Conservation (phyloP, 1,140 invertebrate species). For the Subanguina moxae region DNA sequence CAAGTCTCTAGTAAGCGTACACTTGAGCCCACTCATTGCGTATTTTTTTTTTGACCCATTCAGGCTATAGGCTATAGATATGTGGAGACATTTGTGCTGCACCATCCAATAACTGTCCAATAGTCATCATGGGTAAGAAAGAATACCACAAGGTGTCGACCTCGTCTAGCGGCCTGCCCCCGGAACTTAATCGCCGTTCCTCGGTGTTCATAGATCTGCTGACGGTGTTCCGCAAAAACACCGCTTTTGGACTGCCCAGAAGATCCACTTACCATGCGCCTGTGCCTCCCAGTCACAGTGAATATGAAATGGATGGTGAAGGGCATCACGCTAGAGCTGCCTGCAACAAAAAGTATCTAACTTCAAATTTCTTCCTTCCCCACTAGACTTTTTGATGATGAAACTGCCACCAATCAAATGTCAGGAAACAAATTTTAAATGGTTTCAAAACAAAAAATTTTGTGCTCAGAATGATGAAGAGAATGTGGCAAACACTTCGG, state of each 20-base stretch:
- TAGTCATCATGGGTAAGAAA: not conserved
- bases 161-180: not conserved
- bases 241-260: slow-evolving; percentile 20
- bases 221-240: slow-evolving; percentile 58
- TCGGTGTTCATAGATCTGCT: slow-evolving; percentile 54
- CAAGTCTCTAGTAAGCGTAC: too few relatives aligned
- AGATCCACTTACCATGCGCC: slow-evolving; percentile 29
- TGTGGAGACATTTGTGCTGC: not conserved
- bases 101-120: not conserved
- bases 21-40: not conserved
- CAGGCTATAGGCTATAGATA: not conserved
- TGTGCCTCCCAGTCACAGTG: not conserved
- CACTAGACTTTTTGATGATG: too few relatives aligned
- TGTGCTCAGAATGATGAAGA: too few relatives aligned
- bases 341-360: too few relatives aligned
- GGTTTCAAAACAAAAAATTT: too few relatives aligned
- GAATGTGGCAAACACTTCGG: too few relatives aligned
- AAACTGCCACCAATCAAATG: too few relatives aligned
- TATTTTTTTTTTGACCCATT: not conserved
- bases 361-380: too few relatives aligned
- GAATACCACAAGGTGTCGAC: slow-evolving; percentile 7
- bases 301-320: not conserved
- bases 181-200: slow-evolving; percentile 41
- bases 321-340: not conserved
- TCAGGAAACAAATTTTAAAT: too few relatives aligned